Percentiles rank a stretch among this genome's conserved stretches.
phyloP scores from a whole-genome alignment of 2,888 invertebrate species.

The Embidobia sp. region DNA sequence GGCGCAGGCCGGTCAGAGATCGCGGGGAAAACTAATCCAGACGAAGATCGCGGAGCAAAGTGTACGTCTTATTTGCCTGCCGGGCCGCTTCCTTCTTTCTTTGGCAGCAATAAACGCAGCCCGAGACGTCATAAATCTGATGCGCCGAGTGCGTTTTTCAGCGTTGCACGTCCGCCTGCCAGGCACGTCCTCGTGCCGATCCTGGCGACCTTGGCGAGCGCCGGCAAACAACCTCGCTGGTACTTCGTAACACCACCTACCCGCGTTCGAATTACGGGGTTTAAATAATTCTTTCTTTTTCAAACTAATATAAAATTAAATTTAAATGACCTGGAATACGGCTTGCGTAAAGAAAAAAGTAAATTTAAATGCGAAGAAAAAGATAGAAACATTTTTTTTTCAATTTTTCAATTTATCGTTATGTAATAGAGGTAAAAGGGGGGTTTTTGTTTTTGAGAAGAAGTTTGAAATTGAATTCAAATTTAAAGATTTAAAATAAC shows the following conservation, averaged over 20 bases:
- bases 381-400: too few relatives aligned
- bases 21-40: constrained; percentile 28
- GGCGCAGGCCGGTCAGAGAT: constrained; percentile 18
- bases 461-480: too few relatives aligned
- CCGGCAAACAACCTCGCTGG: constrained; percentile 71
- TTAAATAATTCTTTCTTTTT: too few relatives aligned
- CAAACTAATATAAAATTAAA: too few relatives aligned
- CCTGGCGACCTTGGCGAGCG: constrained; percentile 74
- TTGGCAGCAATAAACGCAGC: constrained; percentile 43
- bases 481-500: too few relatives aligned
- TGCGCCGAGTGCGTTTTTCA: constrained; percentile 65
- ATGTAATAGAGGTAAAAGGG: too few relatives aligned
- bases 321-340: too few relatives aligned
- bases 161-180: constrained; percentile 66
- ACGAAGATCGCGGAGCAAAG: constrained; percentile 20
- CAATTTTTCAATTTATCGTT: too few relatives aligned
- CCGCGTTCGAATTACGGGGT: constrained; percentile 36
- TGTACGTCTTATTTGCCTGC: constrained; percentile 55
- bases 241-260: constrained; percentile 62
- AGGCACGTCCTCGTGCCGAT: constrained; percentile 72
- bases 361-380: too few relatives aligned
- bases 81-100: constrained; percentile 53
- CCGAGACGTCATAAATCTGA: constrained; percentile 66
- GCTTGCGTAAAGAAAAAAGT: too few relatives aligned
- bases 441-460: too few relatives aligned